These are phyloP conservation scores for Puntigrus tetrazona DNA, from an alignment of 2,113 vertebrate species.

Conservation along the genomic window DNA sequence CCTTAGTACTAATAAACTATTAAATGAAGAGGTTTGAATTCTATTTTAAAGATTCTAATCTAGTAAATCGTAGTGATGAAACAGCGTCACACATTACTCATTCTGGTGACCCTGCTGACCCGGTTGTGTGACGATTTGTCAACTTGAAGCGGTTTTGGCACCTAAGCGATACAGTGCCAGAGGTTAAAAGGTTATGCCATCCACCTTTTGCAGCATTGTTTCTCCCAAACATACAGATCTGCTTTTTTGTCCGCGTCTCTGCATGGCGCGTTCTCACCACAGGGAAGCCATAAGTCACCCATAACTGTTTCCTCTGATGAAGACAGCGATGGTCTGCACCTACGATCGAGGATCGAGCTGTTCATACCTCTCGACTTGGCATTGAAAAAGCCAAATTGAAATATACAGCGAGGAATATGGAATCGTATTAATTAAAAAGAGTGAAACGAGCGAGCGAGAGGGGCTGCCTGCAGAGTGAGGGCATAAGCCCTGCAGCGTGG, in stretches of 20 bases:
- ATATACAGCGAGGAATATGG: neutral
- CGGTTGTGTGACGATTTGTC: neutral
- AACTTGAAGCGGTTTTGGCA: neutral
- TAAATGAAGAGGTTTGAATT: no score
- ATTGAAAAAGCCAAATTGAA: neutral
- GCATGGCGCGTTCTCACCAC: constrained; percentile 35
- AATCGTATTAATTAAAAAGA: constrained; percentile 27
- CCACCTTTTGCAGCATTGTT: constrained; percentile 36
- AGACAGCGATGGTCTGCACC: neutral
- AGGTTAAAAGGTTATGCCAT: constrained; percentile 49
- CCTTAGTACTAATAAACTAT: no score
- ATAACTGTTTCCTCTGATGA: constrained; percentile 44
- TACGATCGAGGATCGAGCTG: constrained; percentile 30
- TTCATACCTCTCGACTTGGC: neutral
- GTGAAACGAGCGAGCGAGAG: neutral
- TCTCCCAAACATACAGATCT: constrained; percentile 25
- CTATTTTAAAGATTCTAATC: no score
- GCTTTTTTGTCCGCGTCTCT: constrained; percentile 13
- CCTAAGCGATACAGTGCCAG: constrained; percentile 19
- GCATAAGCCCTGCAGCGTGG: constrained; percentile 59
- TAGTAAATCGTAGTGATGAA: constrained; percentile 17
- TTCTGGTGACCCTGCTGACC: constrained; percentile 10
- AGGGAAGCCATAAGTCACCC: constrained; percentile 55
- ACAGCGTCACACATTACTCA: neutral
- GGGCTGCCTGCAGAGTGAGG: constrained; percentile 15